Percentiles rank a stretch among this genome's conserved stretches.
phyloP scores from a whole-genome alignment of 2,888 invertebrate genomes.

The Drosophila falleni region DNA sequence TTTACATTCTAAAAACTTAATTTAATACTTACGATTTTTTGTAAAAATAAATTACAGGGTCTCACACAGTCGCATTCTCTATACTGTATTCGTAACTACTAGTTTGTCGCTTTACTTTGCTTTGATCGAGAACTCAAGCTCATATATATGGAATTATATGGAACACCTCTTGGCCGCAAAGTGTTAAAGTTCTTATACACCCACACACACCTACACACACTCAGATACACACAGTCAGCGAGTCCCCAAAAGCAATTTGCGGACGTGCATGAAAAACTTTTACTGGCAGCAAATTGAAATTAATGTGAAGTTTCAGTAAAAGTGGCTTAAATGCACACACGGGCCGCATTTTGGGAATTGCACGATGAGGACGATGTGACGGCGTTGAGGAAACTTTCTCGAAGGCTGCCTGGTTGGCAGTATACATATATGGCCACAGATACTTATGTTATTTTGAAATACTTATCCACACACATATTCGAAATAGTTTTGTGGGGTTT shows the following conservation, averaged over 20 bases:
- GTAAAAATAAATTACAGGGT: background rate
- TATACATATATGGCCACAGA: constrained; percentile 58
- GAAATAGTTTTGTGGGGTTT: constrained; percentile 71
- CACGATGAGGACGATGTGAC: constrained; percentile 37
- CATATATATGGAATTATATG: constrained; percentile 13
- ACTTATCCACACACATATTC: constrained; percentile 56
- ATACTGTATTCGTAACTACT: background rate
- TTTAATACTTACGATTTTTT: too few species aligned
- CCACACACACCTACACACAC: background rate
- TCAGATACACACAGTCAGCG: constrained; percentile 2
- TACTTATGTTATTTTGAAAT: constrained; percentile 74
- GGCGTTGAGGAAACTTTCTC: constrained; percentile 13
- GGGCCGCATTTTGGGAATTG: constrained; percentile 83
- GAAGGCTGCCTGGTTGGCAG: constrained; percentile 21
- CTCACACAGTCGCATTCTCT: background rate
- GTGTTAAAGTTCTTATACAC: constrained; percentile 69
- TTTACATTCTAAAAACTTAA: too few species aligned
- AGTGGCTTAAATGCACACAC: constrained; percentile 83
- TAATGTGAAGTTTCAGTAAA: constrained; percentile 82
- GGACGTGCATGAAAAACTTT: constrained; percentile 82
- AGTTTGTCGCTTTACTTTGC: constrained; percentile 12
- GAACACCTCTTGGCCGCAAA: constrained; percentile 71
- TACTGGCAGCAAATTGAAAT: constrained; percentile 83
- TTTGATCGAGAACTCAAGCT: constrained; percentile 18
- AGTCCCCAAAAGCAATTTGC: constrained; percentile 75